Evolutionary conservation across 1,140 invertebrate species (phyloP).

Genomic region (Caenorhabditis briggsae): DNA sequence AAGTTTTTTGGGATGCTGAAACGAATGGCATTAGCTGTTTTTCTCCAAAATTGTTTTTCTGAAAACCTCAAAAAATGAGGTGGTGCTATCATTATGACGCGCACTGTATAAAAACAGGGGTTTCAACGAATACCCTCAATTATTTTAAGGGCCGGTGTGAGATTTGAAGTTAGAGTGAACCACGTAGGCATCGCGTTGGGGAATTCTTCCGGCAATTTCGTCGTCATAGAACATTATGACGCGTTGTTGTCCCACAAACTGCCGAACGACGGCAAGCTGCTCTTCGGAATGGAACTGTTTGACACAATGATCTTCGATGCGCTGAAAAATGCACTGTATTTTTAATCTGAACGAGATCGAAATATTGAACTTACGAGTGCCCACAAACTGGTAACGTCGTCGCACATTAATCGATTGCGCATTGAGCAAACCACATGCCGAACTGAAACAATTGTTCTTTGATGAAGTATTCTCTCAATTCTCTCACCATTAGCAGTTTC

Average conservation of each 20-base stretch:
- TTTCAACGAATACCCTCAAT: no score
- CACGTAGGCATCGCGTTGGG: neutral
- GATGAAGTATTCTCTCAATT: no score
- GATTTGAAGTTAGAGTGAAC: no score
- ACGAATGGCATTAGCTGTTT: no score
- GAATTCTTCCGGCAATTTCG: neutral
- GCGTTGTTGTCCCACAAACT: neutral
- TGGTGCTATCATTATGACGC: no score
- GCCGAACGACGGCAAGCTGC: neutral
- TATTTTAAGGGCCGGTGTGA: neutral
- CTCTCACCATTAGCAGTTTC: neutral
- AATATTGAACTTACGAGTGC: neutral
- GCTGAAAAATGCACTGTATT: neutral
- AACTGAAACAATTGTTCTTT: no score
- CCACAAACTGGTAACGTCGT: neutral
- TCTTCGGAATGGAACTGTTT: neutral
- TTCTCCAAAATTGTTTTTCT: no score
- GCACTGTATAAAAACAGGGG: no score
- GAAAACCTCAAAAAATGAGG: no score
- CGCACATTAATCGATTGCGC: no score
- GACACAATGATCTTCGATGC: neutral
- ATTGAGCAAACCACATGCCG: no score
- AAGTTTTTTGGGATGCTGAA: no score
- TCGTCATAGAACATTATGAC: slow-evolving; percentile 1
- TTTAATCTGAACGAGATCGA: neutral